phyloP scores from a whole-genome alignment of 2,888 invertebrate genomes.

The Cephus runcator region DNA sequence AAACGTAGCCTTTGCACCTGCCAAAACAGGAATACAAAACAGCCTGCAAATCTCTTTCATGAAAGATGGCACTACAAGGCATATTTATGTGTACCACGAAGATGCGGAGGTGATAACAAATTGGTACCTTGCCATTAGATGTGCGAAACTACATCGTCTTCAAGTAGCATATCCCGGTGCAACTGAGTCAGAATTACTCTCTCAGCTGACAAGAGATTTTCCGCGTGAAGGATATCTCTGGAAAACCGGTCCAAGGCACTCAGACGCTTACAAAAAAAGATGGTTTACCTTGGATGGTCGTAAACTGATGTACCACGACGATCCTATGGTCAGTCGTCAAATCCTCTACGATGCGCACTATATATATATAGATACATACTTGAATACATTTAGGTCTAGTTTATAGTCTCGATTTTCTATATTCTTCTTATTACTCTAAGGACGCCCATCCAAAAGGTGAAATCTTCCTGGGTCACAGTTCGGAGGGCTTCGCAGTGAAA shows the following conservation, averaged over 20 bases:
- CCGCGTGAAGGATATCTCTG: slow-evolving; percentile 87
- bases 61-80: slow-evolving; percentile 86
- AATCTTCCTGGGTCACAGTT: slow-evolving; percentile 84
- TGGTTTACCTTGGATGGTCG: slow-evolving; percentile 92
- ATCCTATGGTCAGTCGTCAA: slow-evolving; percentile 71
- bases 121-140: slow-evolving; percentile 87
- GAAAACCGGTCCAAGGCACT: slow-evolving; percentile 87
- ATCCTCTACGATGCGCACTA: neutral
- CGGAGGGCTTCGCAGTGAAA: slow-evolving; percentile 80
- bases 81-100: slow-evolving; percentile 88
- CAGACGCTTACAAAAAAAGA: slow-evolving; percentile 84
- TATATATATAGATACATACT: neutral
- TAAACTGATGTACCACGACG: slow-evolving; percentile 93
- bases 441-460: slow-evolving; percentile 92
- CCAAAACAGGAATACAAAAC: slow-evolving; percentile 82
- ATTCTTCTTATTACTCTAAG: slow-evolving; percentile 48
- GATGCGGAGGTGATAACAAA: slow-evolving; percentile 86
- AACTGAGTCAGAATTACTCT: slow-evolving; percentile 77
- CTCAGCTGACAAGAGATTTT: slow-evolving; percentile 83
- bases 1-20: slow-evolving; percentile 86
- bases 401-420: slow-evolving; percentile 5
- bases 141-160: slow-evolving; percentile 84
- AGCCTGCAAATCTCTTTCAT: slow-evolving; percentile 87
- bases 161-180: slow-evolving; percentile 87
- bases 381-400: neutral